Percentiles rank a stretch among this genome's conserved stretches.
Evolutionary conservation across 1,140 invertebrate genomes (phyloP).

Genomic region (Melitaea cinxia): DNA sequence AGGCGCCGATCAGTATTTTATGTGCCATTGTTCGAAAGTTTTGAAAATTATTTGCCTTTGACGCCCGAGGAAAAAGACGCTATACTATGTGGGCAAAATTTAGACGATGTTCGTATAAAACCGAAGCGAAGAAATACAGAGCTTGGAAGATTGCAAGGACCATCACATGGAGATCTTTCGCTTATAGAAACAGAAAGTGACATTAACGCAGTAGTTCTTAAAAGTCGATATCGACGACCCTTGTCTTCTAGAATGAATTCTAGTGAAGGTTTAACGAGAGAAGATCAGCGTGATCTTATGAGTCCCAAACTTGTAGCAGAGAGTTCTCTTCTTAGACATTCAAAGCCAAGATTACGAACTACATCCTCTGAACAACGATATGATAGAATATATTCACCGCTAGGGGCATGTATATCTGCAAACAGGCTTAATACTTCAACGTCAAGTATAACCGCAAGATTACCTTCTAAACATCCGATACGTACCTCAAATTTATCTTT

Average conservation of each 20-base stretch:
- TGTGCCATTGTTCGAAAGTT: slow-evolving; percentile 82
- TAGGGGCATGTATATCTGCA: slow-evolving; percentile 64
- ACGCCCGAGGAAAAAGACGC: slow-evolving; percentile 74
- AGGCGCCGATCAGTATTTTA: slow-evolving; percentile 84
- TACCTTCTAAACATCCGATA: slow-evolving; percentile 60
- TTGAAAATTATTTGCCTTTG: slow-evolving; percentile 77
- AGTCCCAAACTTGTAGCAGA: slow-evolving; percentile 68
- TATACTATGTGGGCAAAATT: slow-evolving; percentile 63
- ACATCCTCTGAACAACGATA: slow-evolving; percentile 73
- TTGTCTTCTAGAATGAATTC: slow-evolving; percentile 71
- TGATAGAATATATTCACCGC: slow-evolving; percentile 69
- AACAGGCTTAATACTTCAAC: slow-evolving; percentile 69
- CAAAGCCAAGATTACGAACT: slow-evolving; percentile 68
- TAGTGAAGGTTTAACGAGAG: slow-evolving; percentile 66
- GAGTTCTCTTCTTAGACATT: slow-evolving; percentile 50
- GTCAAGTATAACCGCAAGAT: slow-evolving; percentile 57
- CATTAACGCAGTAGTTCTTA: slow-evolving; percentile 63
- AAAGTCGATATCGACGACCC: slow-evolving; percentile 62
- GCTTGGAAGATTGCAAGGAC: slow-evolving; percentile 52
- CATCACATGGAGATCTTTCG: slow-evolving; percentile 62
- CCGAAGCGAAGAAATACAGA: slow-evolving; percentile 62
- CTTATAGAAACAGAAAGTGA: slow-evolving; percentile 74
- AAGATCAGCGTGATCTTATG: slow-evolving; percentile 59
- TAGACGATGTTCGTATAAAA: slow-evolving; percentile 53
- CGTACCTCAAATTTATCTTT: slow-evolving; percentile 76